phyloP scores from a whole-genome alignment of 92 coral and sea anemone genomes.

The Diadumene lineata region DNA sequence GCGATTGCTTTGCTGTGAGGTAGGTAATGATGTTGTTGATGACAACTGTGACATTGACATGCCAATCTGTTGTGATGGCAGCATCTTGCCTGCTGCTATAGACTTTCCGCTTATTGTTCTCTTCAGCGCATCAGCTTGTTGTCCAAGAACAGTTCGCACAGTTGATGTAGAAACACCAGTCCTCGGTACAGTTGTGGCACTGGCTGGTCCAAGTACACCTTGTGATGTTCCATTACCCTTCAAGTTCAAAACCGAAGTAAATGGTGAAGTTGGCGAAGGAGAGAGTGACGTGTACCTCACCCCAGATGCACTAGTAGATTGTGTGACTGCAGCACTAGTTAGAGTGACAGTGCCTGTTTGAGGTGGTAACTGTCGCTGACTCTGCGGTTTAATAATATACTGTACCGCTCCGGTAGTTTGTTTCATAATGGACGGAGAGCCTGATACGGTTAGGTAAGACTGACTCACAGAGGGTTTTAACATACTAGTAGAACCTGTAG shows the following conservation, averaged over 20 bases:
- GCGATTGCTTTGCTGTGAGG: background rate
- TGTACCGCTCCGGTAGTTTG: constrained; percentile 65
- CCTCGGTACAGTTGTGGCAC: background rate
- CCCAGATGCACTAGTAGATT: constrained; percentile 31
- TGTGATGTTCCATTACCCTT: constrained; percentile 52
- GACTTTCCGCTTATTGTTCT: constrained; percentile 26
- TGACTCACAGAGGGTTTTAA: constrained; percentile 63
- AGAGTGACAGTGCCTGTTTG: constrained; percentile 49
- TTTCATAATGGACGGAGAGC: constrained; percentile 67
- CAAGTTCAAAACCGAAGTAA: constrained; percentile 70
- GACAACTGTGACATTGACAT: constrained; percentile 24
- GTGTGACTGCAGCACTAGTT: constrained; percentile 9
- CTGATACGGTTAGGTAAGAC: constrained; percentile 69
- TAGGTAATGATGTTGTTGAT: background rate
- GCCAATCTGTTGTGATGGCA: constrained; percentile 33
- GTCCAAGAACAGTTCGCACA: constrained; percentile 7
- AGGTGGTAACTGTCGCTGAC: constrained; percentile 71
- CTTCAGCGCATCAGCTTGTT: constrained; percentile 17
- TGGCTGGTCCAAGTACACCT: constrained; percentile 28
- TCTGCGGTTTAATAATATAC: constrained; percentile 84
- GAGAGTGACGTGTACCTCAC: constrained; percentile 65
- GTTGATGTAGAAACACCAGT: constrained; percentile 4
- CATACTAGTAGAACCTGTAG: constrained; percentile 48
- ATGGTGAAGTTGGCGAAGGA: constrained; percentile 78
- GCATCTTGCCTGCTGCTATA: constrained; percentile 22